Base-by-base conservation (phyloP, 2,113 vertebrate genomes). In the Callaeas wilsoni region DNA sequence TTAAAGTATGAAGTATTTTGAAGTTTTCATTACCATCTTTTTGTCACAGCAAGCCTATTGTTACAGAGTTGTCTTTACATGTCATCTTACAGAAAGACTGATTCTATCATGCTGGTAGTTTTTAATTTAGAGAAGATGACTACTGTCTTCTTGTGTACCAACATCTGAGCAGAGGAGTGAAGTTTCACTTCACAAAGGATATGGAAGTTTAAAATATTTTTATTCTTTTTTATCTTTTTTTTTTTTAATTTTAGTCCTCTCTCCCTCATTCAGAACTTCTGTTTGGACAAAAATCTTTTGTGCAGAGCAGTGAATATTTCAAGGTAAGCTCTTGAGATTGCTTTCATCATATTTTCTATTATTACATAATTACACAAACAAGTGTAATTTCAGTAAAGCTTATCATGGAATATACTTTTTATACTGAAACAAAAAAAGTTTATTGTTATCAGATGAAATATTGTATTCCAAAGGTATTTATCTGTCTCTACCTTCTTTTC, bases 151-250 rank as follows among this genome's bases (percentile, higher is more conserved):
- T 71, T 91, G 25, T 56, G 29, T 53, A 27, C 33, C 50, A 60
- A 50, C 30, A 79, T 13, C 52, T 52, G 19, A 80, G 49, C 3
- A 4, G 30, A 71, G 46, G 13, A 89, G 15, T 56, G 41, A 94
- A 71, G 32, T 64, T 81, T 84, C 14, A 55, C 23, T 81, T 87
- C 39, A 64, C 29, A 68, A 68, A 77, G 15, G 6, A 50, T 53
- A 71, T 4, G 4, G 39, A 87, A 39, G 46, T 69, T 55, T 67
- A 49, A 80, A 76, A n/a, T 44, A 37, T 37, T 86, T 77, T 77
- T 32, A 0, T 12, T 35, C 0, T 69, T 41, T 35, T 26, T n/a
- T 37, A 8, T 26, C 12, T 18, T 20, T 5, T 4, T 22, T 64
- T 29, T 52, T 47, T 23, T 2, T 18, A 25, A 55, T 21, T 69